Evolutionary conservation across 2,797 vertebrate species (phyloP).

Genomic region (Anguilla anguilla): DNA sequence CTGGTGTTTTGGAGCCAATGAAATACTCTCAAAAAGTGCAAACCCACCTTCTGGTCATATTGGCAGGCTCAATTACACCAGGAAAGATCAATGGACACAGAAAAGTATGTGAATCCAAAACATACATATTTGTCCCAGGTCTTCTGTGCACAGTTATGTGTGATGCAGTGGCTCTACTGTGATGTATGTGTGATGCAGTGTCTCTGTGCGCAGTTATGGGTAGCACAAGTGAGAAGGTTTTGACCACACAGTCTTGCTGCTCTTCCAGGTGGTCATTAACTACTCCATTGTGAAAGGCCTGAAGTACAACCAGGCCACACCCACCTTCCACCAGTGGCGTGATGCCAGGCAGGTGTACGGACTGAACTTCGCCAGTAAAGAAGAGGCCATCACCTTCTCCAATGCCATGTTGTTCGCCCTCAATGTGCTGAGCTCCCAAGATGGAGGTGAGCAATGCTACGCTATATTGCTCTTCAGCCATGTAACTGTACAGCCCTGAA

Average conservation of each 20-base stretch:
- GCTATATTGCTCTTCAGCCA: neutral
- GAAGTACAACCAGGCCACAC: conserved; percentile 98
- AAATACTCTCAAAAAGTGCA: too few relatives aligned
- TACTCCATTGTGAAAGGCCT: conserved; percentile 97
- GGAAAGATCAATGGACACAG: too few relatives aligned
- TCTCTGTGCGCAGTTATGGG: neutral
- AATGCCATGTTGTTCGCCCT: conserved; percentile 96
- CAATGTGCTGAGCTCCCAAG: conserved; percentile 92
- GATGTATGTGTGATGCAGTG: neutral
- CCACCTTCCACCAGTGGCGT: conserved; percentile 97
- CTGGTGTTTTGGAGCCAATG: too few relatives aligned
- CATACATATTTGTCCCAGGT: neutral
- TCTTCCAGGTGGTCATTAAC: conserved; percentile 91
- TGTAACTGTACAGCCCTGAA: neutral
- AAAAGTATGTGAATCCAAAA: neutral
- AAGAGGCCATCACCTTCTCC: conserved; percentile 95
- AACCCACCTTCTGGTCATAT: too few relatives aligned
- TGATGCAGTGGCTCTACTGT: neutral
- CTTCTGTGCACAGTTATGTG: neutral
- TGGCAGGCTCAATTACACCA: too few relatives aligned
- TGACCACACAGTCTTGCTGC: neutral
- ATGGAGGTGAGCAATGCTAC: conserved; percentile 78
- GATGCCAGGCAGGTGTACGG: conserved; percentile 96
- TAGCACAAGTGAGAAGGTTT: neutral
- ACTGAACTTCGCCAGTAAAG: conserved; percentile 97